phyloP scores from a whole-genome alignment of 2,888 invertebrate species.

The Xestia rhomboidea region DNA sequence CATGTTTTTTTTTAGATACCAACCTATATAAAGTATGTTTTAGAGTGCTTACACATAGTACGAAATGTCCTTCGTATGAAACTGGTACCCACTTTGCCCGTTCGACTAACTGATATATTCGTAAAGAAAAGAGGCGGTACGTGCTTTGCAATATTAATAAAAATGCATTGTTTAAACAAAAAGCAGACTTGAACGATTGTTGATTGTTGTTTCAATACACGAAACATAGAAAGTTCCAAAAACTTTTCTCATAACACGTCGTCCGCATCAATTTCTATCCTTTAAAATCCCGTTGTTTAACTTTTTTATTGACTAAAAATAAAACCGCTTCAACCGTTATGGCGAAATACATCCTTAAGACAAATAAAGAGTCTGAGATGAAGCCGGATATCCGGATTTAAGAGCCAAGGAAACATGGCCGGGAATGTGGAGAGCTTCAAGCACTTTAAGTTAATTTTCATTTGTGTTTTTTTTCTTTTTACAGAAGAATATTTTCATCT shows the following conservation, averaged over 20 bases:
- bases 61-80: neutral
- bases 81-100: neutral
- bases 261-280: slow-evolving; percentile 2
- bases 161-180: neutral
- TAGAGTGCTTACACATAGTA: too few relatives aligned
- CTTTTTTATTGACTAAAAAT: slow-evolving; percentile 47
- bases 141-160: neutral
- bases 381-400: slow-evolving; percentile 83
- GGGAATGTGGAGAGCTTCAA: slow-evolving; percentile 74
- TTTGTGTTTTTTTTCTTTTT: slow-evolving; percentile 68
- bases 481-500: neutral
- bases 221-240: neutral
- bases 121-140: neutral
- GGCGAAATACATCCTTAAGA: slow-evolving; percentile 73
- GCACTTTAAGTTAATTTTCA: slow-evolving; percentile 77
- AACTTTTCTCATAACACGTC: neutral
- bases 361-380: slow-evolving; percentile 75
- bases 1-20: too few relatives aligned
- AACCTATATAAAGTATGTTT: too few relatives aligned
- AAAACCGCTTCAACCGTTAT: slow-evolving; percentile 41
- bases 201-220: neutral
- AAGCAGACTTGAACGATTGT: neutral
- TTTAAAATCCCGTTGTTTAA: slow-evolving; percentile 42
- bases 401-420: slow-evolving; percentile 79
- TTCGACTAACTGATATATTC: neutral